phyloP scores from a whole-genome alignment of 2,888 invertebrate genomes.

The Sialis lutaria region DNA sequence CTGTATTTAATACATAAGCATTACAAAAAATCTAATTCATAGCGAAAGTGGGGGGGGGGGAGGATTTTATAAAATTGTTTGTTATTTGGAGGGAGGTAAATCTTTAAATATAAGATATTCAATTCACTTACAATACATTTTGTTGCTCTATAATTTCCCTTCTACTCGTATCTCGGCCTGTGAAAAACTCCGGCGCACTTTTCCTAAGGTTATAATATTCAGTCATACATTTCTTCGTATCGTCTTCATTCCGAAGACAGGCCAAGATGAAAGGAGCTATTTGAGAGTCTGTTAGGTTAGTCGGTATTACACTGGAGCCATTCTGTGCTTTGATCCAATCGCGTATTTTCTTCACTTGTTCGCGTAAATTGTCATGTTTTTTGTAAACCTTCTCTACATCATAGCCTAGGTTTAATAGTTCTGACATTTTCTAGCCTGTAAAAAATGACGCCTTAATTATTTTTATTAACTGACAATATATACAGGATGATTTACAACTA shows the following conservation, averaged over 20 bases:
- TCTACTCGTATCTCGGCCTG: slow-evolving; percentile 29
- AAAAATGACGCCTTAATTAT: background rate
- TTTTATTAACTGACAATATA: too few species aligned
- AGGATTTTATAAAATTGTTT: too few species aligned
- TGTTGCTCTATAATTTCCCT: slow-evolving; percentile 25
- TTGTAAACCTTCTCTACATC: slow-evolving; percentile 15
- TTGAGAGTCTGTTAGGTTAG: slow-evolving; percentile 38
- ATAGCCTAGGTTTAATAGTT: slow-evolving; percentile 11
- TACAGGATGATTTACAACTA: too few species aligned
- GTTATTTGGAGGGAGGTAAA: too few species aligned
- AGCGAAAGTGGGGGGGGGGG: too few species aligned
- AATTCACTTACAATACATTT: slow-evolving; percentile 34
- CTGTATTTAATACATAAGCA: too few species aligned
- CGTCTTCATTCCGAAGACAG: slow-evolving; percentile 39
- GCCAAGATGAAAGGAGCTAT: slow-evolving; percentile 46
- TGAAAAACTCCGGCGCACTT: slow-evolving; percentile 43
- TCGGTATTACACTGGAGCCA: slow-evolving; percentile 25
- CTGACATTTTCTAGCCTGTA: background rate
- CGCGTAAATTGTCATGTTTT: slow-evolving; percentile 14
- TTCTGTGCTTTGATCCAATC: slow-evolving; percentile 14
- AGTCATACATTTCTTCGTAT: slow-evolving; percentile 41
- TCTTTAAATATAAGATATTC: too few species aligned
- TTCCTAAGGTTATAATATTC: slow-evolving; percentile 39
- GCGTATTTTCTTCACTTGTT: slow-evolving; percentile 17
- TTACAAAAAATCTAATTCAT: too few species aligned